Evolutionary conservation across 37 sponge, comb jelly and placozoan species (phyloP).

Genomic region (Haliclona indistincta): DNA sequence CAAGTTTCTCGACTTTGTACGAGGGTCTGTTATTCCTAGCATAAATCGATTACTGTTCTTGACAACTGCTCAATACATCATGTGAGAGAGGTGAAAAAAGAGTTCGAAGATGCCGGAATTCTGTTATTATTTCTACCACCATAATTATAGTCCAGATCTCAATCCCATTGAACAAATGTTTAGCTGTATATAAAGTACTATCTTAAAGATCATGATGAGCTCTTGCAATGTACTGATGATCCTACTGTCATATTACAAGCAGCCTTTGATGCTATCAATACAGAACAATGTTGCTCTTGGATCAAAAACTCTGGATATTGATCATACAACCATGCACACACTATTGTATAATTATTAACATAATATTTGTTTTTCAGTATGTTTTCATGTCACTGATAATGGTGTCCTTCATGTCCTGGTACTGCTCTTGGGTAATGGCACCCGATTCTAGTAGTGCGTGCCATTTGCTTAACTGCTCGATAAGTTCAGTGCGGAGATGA

Average conservation of each 20-base stretch:
- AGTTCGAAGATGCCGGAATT: no score
- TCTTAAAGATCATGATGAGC: constrained; percentile 41
- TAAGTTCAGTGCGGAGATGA: not conserved
- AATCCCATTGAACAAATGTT: constrained; percentile 20
- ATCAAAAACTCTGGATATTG: constrained; percentile 15
- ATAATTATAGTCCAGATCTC: constrained; percentile 25
- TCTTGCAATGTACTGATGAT: constrained; percentile 9
- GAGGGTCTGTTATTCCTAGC: not conserved
- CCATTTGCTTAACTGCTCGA: constrained; percentile 42
- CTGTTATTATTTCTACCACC: not conserved
- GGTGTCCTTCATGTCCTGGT: constrained; percentile 20
- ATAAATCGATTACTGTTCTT: not conserved
- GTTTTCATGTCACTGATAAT: constrained; percentile 43
- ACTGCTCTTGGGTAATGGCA: constrained; percentile 24
- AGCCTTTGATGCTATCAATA: constrained; percentile 25
- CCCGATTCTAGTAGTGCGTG: constrained; percentile 35
- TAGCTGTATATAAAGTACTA: constrained; percentile 32
- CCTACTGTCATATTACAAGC: constrained; percentile 21
- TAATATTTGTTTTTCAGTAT: no score
- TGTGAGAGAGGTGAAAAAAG: not conserved
- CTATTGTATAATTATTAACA: no score
- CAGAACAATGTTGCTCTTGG: constrained; percentile 9
- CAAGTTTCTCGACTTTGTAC: not conserved
- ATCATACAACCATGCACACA: no score
- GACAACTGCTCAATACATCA: not conserved